Evolutionary conservation across 2,113 vertebrate species (phyloP).

Genomic region (Felis chaus): DNA sequence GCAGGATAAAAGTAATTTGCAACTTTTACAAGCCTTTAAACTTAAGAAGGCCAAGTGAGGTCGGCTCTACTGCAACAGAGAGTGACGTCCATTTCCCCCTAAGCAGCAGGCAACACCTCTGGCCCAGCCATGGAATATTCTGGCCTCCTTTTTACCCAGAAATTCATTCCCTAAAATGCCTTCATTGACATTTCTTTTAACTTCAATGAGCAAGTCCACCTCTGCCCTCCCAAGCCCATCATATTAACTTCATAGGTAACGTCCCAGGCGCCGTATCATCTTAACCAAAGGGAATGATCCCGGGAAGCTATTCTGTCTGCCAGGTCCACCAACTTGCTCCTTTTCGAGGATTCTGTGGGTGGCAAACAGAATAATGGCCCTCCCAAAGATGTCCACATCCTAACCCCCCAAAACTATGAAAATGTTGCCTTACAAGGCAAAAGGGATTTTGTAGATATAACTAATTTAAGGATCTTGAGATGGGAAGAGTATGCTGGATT

Average conservation of each 20-base stretch:
- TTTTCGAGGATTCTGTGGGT: neutral
- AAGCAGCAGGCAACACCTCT: neutral
- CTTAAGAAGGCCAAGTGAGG: neutral
- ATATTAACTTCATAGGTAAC: neutral
- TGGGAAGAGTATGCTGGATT: neutral
- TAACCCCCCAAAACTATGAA: neutral
- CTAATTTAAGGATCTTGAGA: neutral
- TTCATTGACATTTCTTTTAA: neutral
- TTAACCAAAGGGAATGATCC: neutral
- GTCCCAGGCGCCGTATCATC: neutral
- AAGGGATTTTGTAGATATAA: neutral
- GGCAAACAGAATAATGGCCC: neutral
- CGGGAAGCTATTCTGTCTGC: neutral
- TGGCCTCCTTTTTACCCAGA: neutral
- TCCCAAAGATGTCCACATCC: neutral
- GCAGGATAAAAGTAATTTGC: neutral
- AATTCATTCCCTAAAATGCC: slow-evolving; percentile 23
- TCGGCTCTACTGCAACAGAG: neutral
- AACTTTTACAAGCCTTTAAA: neutral
- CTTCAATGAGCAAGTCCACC: neutral
- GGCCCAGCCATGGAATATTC: neutral
- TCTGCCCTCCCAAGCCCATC: neutral
- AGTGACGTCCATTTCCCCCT: neutral
- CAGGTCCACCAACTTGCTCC: neutral
- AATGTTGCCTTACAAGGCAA: neutral